Conservation (phyloP, 2,113 vertebrate species). For the Nothoprocta perdicaria region DNA sequence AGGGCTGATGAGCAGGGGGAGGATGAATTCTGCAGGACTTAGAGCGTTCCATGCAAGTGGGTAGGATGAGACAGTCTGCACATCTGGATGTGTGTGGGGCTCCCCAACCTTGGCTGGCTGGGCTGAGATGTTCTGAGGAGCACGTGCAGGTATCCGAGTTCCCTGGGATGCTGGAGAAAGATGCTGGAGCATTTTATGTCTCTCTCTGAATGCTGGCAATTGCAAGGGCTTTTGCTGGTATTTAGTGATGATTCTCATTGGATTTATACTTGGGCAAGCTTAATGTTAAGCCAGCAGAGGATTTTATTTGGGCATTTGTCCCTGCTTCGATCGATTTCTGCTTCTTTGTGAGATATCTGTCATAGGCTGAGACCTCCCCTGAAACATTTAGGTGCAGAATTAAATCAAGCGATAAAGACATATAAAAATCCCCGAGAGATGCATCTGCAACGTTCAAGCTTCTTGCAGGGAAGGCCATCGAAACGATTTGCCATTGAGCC, state of each 20-base stretch:
- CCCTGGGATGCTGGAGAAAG: background rate
- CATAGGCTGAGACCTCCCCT: background rate
- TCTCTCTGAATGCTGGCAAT: background rate
- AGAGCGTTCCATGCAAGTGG: background rate
- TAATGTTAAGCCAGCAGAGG: background rate
- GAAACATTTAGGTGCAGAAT: background rate
- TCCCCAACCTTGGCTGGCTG: background rate
- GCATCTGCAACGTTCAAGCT: background rate
- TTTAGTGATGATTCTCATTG: background rate
- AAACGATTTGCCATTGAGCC: background rate
- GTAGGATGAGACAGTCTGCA: background rate
- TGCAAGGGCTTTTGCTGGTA: background rate
- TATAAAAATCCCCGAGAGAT: background rate
- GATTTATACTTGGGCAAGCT: background rate
- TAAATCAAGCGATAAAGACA: background rate
- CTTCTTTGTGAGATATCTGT: background rate
- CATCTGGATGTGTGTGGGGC: background rate
- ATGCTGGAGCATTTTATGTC: background rate
- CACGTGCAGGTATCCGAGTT: fast-evolving
- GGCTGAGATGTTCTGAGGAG: background rate
- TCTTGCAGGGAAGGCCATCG: background rate
- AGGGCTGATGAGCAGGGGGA: background rate
- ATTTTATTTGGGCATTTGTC: background rate
- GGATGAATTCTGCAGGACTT: background rate
- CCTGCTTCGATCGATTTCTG: background rate